Evolutionary conservation across 2,888 invertebrate species (phyloP).

Genomic region (Aporophyla nigra): DNA sequence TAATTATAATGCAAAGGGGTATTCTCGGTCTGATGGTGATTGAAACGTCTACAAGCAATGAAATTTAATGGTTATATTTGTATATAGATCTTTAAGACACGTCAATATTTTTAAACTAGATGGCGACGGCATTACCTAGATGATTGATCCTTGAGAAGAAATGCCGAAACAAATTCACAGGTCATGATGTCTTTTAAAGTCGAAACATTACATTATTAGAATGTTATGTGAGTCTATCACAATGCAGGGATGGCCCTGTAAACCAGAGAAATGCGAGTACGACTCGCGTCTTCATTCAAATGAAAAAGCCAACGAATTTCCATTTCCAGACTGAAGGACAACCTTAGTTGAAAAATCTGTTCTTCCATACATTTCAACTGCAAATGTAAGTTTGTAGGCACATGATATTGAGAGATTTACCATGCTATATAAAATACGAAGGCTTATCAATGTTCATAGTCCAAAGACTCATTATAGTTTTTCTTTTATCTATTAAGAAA

Average conservation of each 20-base stretch:
- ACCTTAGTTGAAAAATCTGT: background rate
- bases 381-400: background rate
- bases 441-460: background rate
- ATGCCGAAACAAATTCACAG: too few relatives aligned
- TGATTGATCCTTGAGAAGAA: too few relatives aligned
- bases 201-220: too few relatives aligned
- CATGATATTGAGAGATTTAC: background rate
- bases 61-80: background rate
- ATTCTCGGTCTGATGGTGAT: background rate
- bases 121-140: too few relatives aligned
- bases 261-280: too few relatives aligned
- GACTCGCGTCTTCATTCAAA: too few relatives aligned
- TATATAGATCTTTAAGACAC: too few relatives aligned
- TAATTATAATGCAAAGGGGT: background rate
- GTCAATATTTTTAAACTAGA: too few relatives aligned
- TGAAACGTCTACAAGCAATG: background rate
- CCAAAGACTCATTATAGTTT: background rate
- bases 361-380: background rate
- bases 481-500: background rate
- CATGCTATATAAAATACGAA: background rate
- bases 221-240: too few relatives aligned
- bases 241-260: too few relatives aligned
- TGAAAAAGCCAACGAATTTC: background rate
- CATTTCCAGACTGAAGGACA: background rate
- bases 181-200: too few relatives aligned